Evolutionary conservation across 2,888 invertebrate genomes (phyloP).

Genomic region (Pollenia labialis): DNA sequence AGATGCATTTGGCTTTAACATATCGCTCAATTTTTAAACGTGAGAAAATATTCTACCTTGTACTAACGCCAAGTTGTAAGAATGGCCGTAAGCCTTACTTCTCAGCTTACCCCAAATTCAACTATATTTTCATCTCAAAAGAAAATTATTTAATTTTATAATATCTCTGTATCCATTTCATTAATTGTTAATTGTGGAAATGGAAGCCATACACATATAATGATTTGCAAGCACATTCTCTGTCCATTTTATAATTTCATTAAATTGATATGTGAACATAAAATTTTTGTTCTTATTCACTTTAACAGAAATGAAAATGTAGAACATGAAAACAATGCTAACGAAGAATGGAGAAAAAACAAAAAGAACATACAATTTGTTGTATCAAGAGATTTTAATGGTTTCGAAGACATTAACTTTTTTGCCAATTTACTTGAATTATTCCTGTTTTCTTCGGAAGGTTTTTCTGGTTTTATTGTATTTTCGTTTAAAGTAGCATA

Average conservation of each 20-base stretch:
- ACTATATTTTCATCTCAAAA: no score
- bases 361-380: neutral
- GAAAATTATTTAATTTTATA: no score
- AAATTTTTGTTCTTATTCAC: neutral
- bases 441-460: neutral
- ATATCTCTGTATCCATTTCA: no score
- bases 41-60: no score
- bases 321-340: neutral
- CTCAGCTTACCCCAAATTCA: no score
- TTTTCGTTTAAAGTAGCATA: neutral
- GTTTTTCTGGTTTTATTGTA: neutral
- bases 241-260: neutral
- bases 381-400: conserved; percentile 14
- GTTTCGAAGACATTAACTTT: conserved; percentile 32
- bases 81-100: no score
- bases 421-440: conserved; percentile 27
- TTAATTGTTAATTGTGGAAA: no score
- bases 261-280: neutral
- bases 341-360: neutral
- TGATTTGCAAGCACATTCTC: neutral
- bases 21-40: no score
- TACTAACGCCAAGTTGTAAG: no score
- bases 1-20: no score
- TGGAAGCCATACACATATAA: neutral
- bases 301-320: neutral